phyloP scores from a whole-genome alignment of 2,113 vertebrate species.

The Leptobrachium leishanense region DNA sequence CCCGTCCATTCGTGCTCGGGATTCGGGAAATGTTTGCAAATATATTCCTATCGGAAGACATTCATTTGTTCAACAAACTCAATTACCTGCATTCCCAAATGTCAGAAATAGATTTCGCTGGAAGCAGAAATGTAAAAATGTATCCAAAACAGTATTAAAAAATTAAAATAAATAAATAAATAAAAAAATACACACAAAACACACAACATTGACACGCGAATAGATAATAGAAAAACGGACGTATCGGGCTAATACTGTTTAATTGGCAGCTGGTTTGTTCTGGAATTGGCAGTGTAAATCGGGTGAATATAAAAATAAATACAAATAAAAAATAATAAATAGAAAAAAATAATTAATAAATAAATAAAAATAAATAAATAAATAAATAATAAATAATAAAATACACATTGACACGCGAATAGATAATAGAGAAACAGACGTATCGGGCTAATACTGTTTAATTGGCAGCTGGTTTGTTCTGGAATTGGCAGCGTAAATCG shows the following conservation, averaged over 20 bases:
- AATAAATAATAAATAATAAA: not conserved
- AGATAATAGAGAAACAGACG: constrained; percentile 11
- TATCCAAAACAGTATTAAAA: constrained; percentile 12
- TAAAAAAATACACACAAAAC: not conserved
- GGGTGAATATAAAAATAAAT: no score
- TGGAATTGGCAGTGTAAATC: constrained; percentile 14
- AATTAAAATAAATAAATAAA: not conserved
- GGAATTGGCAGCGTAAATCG: constrained; percentile 15
- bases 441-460: constrained; percentile 14
- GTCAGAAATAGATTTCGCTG: not conserved
- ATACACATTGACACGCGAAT: not conserved
- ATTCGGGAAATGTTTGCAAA: constrained; percentile 3
- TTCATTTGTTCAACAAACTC: constrained; percentile 21
- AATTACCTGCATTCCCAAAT: constrained; percentile 22
- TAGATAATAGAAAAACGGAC: constrained; percentile 4
- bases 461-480: not conserved
- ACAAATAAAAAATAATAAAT: no score
- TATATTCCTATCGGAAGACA: constrained; percentile 18
- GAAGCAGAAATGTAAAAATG: not conserved
- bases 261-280: constrained; percentile 2
- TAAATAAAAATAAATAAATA: constrained; percentile 20
- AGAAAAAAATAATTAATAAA: not conserved
- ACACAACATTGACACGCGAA: no score
- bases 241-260: constrained; percentile 9
- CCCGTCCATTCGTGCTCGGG: not conserved